phyloP scores from a whole-genome alignment of 1,140 invertebrate species.

The Drosophila miranda region DNA sequence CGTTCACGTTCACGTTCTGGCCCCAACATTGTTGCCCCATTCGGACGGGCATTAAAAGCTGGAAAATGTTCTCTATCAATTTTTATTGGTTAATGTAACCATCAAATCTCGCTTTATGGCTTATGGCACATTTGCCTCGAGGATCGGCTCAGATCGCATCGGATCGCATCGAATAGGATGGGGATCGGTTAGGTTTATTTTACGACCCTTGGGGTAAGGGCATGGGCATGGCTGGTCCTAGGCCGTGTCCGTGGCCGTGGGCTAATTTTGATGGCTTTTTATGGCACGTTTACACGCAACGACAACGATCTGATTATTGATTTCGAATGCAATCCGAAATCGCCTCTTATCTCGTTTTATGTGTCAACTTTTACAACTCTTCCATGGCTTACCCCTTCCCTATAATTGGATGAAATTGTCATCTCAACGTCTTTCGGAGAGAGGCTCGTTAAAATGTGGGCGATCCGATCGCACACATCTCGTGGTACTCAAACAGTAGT shows the following conservation, averaged over 20 bases:
- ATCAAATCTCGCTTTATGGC: constrained; percentile 48
- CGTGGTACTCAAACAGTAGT: constrained; percentile 29
- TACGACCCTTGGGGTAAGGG: constrained; percentile 19
- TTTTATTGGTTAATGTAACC: constrained; percentile 42
- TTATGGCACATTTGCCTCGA: constrained; percentile 41
- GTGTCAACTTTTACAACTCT: constrained; percentile 44
- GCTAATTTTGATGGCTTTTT: constrained; percentile 42
- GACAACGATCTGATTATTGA: constrained; percentile 52
- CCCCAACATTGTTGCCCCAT: constrained; percentile 42
- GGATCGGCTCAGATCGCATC: constrained; percentile 26
- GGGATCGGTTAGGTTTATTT: constrained; percentile 33
- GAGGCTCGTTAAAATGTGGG: constrained; percentile 6
- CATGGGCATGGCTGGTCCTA: neutral
- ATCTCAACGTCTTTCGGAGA: neutral
- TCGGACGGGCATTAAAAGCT: constrained; percentile 28
- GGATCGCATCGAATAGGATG: neutral
- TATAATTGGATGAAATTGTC: constrained; percentile 35
- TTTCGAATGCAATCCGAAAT: constrained; percentile 38
- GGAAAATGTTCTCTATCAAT: constrained; percentile 30
- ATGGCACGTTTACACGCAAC: constrained; percentile 47
- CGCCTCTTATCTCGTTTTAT: constrained; percentile 46
- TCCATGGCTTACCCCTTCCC: neutral
- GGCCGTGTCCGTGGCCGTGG: neutral
- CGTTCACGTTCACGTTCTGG: no score
- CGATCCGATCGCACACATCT: neutral